Conservation (phyloP, 2,797 vertebrate genomes). For the Mallotus villosus region DNA sequence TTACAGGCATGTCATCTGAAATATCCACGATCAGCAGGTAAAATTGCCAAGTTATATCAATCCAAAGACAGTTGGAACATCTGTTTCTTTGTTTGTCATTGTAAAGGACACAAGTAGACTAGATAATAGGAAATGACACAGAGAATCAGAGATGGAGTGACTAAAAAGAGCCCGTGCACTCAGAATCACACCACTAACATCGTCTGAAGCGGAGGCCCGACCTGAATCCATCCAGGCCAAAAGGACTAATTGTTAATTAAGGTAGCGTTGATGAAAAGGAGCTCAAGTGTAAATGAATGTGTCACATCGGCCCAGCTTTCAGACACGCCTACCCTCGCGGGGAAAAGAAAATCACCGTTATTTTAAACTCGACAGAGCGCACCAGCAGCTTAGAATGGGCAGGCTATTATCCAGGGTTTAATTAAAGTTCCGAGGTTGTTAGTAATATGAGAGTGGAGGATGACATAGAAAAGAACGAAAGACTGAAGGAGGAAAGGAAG, state of each 20-base stretch:
- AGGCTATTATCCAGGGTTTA: slow-evolving; percentile 53
- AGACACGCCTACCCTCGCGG: slow-evolving; percentile 47
- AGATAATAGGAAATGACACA: neutral
- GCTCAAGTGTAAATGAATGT: slow-evolving; percentile 67
- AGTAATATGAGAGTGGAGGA: slow-evolving; percentile 7
- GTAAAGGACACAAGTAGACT: neutral
- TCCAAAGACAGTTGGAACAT: neutral
- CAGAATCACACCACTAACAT: slow-evolving; percentile 37
- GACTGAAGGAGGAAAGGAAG: slow-evolving; percentile 4
- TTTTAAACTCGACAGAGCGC: slow-evolving; percentile 54
- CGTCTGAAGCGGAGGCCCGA: slow-evolving; percentile 49
- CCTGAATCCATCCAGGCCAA: slow-evolving; percentile 50
- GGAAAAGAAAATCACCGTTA: slow-evolving; percentile 55
- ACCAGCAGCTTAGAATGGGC: slow-evolving; percentile 34
- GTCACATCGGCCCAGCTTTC: slow-evolving; percentile 59
- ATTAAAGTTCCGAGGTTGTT: slow-evolving; percentile 51
- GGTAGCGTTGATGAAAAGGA: slow-evolving; percentile 59
- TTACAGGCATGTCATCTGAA: neutral
- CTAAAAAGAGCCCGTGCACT: slow-evolving; percentile 28
- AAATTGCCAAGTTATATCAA: neutral
- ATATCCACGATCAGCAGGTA: neutral
- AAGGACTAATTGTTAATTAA: slow-evolving; percentile 69
- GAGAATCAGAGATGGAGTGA: neutral
- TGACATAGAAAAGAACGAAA: neutral
- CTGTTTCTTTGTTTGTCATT: neutral